Percentiles rank a stretch among this genome's conserved stretches.
phyloP scores from a whole-genome alignment of 2,797 vertebrate genomes.

The Menidia menidia region DNA sequence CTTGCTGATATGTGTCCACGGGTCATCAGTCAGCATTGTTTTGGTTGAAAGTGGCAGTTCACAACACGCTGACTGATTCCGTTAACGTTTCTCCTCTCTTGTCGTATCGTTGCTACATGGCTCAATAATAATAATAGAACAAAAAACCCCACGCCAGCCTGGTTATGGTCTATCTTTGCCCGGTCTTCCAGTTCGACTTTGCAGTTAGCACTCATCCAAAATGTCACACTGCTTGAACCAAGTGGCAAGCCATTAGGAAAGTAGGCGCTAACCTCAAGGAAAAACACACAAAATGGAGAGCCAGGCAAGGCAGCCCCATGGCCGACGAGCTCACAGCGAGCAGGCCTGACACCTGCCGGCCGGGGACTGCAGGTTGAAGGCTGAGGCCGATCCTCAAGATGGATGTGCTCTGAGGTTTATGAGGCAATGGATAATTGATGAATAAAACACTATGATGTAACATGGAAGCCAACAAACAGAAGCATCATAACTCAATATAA shows the following conservation, averaged over 20 bases:
- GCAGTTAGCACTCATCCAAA: constrained; percentile 27
- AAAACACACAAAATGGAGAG: constrained; percentile 90
- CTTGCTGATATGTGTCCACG: constrained; percentile 63
- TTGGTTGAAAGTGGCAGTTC: constrained; percentile 72
- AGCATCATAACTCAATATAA: background rate
- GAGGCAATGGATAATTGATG: too few species aligned
- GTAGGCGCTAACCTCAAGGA: constrained; percentile 82
- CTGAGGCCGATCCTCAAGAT: background rate
- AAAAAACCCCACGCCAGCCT: background rate
- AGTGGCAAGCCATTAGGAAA: constrained; percentile 73
- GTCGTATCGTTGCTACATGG: constrained; percentile 37
- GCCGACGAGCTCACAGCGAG: constrained; percentile 59
- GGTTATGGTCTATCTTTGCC: background rate
- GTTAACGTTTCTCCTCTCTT: constrained; percentile 36
- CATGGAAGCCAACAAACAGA: background rate
- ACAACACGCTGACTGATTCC: constrained; percentile 60
- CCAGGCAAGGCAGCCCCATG: constrained; percentile 52
- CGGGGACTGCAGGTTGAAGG: constrained; percentile 41
- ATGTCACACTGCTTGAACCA: constrained; percentile 39
- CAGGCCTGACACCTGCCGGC: constrained; percentile 69
- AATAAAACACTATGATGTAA: too few species aligned
- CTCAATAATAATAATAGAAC: background rate
- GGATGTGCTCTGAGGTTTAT: background rate
- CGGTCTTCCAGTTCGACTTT: constrained; percentile 2
- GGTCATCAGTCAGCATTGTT: constrained; percentile 85